Conservation (phyloP, 2,797 vertebrate genomes). For the Chromobotia macracanthus region DNA sequence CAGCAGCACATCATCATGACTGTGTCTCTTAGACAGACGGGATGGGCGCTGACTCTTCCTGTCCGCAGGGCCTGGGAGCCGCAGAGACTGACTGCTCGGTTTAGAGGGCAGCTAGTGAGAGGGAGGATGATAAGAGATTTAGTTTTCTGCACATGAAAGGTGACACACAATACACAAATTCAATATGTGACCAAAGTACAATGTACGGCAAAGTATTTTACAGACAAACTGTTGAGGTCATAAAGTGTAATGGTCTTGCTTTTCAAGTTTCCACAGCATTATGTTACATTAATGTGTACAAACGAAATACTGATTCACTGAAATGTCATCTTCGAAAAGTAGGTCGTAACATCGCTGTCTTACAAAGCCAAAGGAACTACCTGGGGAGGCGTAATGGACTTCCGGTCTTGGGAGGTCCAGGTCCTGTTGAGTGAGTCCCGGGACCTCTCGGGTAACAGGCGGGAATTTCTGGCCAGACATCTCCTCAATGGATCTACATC, state of each 20-base stretch:
- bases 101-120: slow-evolving; percentile 86
- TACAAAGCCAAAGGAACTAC: slow-evolving; percentile 69
- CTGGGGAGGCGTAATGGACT: slow-evolving; percentile 88
- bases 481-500: slow-evolving; percentile 95
- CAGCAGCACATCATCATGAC: slow-evolving; percentile 93
- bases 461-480: slow-evolving; percentile 83
- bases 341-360: slow-evolving; percentile 5
- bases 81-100: slow-evolving; percentile 89
- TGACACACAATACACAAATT: too few species aligned
- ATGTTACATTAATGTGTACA: neutral
- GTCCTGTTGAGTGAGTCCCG: slow-evolving; percentile 85
- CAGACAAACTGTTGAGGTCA: neutral
- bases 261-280: neutral
- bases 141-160: neutral
- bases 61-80: slow-evolving; percentile 82
- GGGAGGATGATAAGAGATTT: slow-evolving; percentile 22
- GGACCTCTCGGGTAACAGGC: slow-evolving; percentile 83
- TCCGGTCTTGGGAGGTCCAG: slow-evolving; percentile 88
- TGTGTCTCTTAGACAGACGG: slow-evolving; percentile 91
- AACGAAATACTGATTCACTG: neutral
- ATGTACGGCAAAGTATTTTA: neutral
- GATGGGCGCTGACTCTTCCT: slow-evolving; percentile 89
- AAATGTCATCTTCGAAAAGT: neutral
- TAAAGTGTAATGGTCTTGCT: too few species aligned
- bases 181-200: neutral